Base-by-base conservation (phyloP, 2,113 vertebrate species). In the Ranitomeya imitator region DNA sequence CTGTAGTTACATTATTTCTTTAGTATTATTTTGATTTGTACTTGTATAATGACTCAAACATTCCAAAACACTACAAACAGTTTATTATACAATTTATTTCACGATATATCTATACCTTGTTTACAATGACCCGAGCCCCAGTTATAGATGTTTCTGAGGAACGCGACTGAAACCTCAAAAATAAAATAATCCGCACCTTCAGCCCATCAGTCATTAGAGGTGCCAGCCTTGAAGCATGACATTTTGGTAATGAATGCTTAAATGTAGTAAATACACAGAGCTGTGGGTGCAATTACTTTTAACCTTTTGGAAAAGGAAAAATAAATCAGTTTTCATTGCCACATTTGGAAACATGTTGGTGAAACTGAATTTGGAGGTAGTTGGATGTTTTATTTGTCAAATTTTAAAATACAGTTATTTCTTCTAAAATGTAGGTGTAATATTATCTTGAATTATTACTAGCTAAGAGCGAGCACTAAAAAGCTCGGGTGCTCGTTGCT, bases 161-260 rank as follows among this genome's bases (percentile, higher is more conserved):
- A 59, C 73, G 60, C 11, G 31, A 74, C 51, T 19, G 23, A 86
- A 77, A 86, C 57, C 55, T 21, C 26, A 55, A 74, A 82, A 82
- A 82, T 74, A 82, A 73, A 82, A 65, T 57, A 81, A 60, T 45
- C 63, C 3, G 19, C 19, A 11, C 52, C 23, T 73, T 45, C 45
- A 26, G 7, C 78, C 23, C 65, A 82, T 82, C 78, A 81, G 78
- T 87, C 54, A 82, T 81, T 19, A 65, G 54, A 81, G 52, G 52
- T 55, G 86, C 81, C 23, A 14, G 51, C 15, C 7, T 59, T 82
- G 67, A 82, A 52, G 86, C 52, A 67, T 82, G 86, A 88, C 86
- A 83, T 82, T 88, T 83, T 83, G 81, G 67, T 82, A 74, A 81
- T 83, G 67, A 26, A 88, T 61, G 67, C 82, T 83, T 82, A 74